Evolutionary conservation across 2,113 vertebrate genomes (phyloP).

Genomic region (Felis chaus): DNA sequence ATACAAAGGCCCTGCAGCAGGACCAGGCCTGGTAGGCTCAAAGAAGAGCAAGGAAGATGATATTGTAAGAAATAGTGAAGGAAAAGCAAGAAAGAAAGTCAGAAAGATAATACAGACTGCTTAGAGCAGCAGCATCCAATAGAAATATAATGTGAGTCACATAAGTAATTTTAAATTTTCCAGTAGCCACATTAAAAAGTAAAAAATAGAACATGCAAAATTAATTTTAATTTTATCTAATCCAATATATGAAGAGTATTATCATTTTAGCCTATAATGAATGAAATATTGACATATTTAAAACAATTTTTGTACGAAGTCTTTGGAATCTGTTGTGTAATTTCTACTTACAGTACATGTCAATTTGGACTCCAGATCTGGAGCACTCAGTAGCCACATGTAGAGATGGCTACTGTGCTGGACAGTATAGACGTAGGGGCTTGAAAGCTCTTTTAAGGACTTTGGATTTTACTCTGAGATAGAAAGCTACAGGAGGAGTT

Average conservation of each 20-base stretch:
- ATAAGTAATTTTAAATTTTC: background rate
- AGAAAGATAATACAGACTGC: background rate
- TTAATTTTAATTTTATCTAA: background rate
- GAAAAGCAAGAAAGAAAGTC: background rate
- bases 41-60: background rate
- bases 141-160: background rate
- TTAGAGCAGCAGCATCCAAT: background rate
- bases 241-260: background rate
- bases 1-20: background rate
- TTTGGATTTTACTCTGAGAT: background rate
- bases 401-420: background rate
- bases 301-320: background rate
- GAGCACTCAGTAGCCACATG: background rate
- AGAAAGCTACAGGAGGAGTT: background rate
- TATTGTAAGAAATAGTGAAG: background rate
- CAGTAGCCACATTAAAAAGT: background rate
- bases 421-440: background rate
- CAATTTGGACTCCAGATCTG: background rate
- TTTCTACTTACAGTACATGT: background rate
- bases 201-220: background rate
- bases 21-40: fast-evolving
- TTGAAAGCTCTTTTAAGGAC: background rate
- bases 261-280: background rate
- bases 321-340: background rate
- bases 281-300: background rate